Conservation (phyloP, 2,888 invertebrate species). For the Hemithea aestivaria region DNA sequence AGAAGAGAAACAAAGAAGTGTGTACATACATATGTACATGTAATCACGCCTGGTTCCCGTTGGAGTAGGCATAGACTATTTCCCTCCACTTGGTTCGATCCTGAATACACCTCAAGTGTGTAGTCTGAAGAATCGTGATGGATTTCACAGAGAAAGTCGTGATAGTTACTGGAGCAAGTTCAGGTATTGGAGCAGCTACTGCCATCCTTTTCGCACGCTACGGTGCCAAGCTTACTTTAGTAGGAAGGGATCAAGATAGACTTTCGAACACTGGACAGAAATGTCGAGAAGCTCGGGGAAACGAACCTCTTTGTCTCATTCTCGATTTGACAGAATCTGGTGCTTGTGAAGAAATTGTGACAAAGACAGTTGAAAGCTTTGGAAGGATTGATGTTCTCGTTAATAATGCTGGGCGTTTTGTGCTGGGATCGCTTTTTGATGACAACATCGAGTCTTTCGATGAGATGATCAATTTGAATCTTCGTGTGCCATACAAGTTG, state of each 20-base stretch:
- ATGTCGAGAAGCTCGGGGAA: constrained; percentile 34
- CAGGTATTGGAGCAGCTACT: constrained; percentile 54
- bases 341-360: constrained; percentile 80
- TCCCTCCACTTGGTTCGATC: too few relatives aligned
- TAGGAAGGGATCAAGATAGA: constrained; percentile 48
- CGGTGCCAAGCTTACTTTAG: constrained; percentile 44
- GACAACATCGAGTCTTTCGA: constrained; percentile 89
- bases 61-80: too few relatives aligned
- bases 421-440: constrained; percentile 86
- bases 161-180: constrained; percentile 54
- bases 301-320: constrained; percentile 52
- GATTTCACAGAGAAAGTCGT: constrained; percentile 54
- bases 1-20: too few relatives aligned
- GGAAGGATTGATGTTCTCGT: constrained; percentile 85
- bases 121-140: too few relatives aligned
- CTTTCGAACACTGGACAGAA: constrained; percentile 34
- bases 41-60: too few relatives aligned
- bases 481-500: constrained; percentile 84
- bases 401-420: constrained; percentile 88
- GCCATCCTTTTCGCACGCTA: constrained; percentile 46
- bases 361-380: constrained; percentile 81
- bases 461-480: constrained; percentile 88
- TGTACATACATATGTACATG: too few relatives aligned
- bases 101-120: too few relatives aligned
- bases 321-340: constrained; percentile 81